Evolutionary conservation across 2,113 vertebrate genomes (phyloP).

Genomic region (Brevimyrus niger): DNA sequence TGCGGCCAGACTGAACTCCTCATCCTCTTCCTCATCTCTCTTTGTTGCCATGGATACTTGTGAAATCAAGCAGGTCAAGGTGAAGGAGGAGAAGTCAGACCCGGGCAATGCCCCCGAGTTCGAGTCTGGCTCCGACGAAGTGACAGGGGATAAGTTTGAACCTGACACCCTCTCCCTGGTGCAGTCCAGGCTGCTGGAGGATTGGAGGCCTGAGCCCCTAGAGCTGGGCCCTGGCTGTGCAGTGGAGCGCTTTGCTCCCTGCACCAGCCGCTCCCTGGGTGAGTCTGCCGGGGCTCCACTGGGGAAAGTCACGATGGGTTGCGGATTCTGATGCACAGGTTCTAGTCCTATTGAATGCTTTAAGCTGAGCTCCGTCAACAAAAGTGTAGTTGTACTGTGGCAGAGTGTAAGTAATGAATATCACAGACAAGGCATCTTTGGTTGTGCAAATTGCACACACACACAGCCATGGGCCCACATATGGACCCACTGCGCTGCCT

Average conservation of each 20-base stretch:
- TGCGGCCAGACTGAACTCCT: background rate
- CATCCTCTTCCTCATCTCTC: background rate
- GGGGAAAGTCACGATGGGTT: background rate
- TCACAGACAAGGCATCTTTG: background rate
- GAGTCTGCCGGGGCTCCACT: slow-evolving; percentile 3
- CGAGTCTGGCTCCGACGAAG: background rate
- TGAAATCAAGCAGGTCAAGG: slow-evolving; percentile 19
- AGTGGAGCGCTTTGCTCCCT: slow-evolving; percentile 19
- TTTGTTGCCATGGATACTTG: background rate
- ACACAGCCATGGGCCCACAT: background rate
- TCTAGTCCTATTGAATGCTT: background rate
- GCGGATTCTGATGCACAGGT: background rate
- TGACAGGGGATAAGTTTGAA: slow-evolving; percentile 42
- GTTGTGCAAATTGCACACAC: background rate
- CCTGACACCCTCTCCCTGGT: slow-evolving; percentile 36
- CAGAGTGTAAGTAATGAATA: background rate
- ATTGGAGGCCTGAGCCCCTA: slow-evolving; percentile 45
- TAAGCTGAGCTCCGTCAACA: background rate
- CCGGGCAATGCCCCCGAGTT: slow-evolving; percentile 16
- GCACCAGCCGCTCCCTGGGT: slow-evolving; percentile 37
- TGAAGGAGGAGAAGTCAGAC: slow-evolving; percentile 48
- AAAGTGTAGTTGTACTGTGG: background rate
- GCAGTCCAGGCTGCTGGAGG: slow-evolving; percentile 47
- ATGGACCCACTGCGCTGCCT: background rate
- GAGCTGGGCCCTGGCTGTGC: slow-evolving; percentile 30